phyloP scores from a whole-genome alignment of 2,797 vertebrate species.

The Schizothorax lantsangensis region DNA sequence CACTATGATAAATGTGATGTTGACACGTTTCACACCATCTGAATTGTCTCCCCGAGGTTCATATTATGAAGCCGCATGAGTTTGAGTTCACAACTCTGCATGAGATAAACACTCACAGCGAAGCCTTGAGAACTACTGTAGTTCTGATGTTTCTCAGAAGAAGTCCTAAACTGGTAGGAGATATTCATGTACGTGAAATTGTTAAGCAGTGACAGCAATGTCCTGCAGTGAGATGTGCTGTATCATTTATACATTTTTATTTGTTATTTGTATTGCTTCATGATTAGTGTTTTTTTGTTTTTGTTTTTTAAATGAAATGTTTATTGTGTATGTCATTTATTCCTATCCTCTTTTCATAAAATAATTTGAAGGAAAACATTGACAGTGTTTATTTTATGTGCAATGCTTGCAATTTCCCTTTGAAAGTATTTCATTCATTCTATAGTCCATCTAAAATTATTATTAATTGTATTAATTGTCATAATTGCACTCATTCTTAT shows the following conservation, averaged over 20 bases:
- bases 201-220: neutral
- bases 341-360: neutral
- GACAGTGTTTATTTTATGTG: neutral
- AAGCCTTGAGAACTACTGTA: neutral
- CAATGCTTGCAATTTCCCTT: neutral
- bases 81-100: slow-evolving; percentile 18
- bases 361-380: neutral
- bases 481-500: no score
- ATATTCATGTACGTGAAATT: neutral
- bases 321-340: neutral
- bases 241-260: neutral
- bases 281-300: no score
- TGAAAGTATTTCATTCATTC: neutral
- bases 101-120: neutral
- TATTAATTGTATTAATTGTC: no score
- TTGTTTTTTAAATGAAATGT: neutral
- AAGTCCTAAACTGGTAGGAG: neutral
- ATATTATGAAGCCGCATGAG: neutral
- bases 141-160: neutral
- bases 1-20: neutral
- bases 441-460: neutral
- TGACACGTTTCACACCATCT: neutral
- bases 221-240: neutral
- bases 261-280: neutral
- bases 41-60: neutral